A percentile compares a stretch with the other conserved stretches of the same genome.
Conservation (phyloP, 1,140 invertebrate genomes). For the Drosophila kohkoa region DNA sequence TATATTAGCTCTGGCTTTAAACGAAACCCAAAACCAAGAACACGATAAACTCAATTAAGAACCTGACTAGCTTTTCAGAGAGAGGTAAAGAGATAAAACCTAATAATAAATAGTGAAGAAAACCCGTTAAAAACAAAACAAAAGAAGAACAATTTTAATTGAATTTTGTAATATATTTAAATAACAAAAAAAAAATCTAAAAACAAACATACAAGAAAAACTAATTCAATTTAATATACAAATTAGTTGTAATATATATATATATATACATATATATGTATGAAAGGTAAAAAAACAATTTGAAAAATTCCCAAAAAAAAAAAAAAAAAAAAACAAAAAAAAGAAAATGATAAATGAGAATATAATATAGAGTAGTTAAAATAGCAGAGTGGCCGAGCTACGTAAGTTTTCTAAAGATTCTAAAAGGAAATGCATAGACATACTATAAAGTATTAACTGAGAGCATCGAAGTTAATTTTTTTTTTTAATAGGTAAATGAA, state of each 20-base stretch:
- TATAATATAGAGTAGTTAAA: slow-evolving; percentile 46
- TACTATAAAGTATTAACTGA: slow-evolving; percentile 71
- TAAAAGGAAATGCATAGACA: slow-evolving; percentile 76
- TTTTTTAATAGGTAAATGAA: slow-evolving; percentile 46
- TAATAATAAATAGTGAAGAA: slow-evolving; percentile 12
- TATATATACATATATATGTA: background rate
- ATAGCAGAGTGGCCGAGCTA: slow-evolving; percentile 78
- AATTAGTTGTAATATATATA: slow-evolving; percentile 40
- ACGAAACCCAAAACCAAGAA: slow-evolving; percentile 28
- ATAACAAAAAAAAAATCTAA: slow-evolving; percentile 18
- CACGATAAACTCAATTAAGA: slow-evolving; percentile 69
- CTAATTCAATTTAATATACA: slow-evolving; percentile 61
- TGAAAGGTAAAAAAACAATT: slow-evolving; percentile 16
- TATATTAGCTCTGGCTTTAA: slow-evolving; percentile 52
- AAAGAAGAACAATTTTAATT: slow-evolving; percentile 73
- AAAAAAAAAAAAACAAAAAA: slow-evolving; percentile 26
- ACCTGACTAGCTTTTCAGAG: slow-evolving; percentile 75
- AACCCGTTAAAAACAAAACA: slow-evolving; percentile 2
- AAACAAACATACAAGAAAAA: slow-evolving; percentile 12
- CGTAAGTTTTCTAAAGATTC: slow-evolving; percentile 78
- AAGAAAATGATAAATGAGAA: background rate
- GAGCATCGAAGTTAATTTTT: slow-evolving; percentile 73
- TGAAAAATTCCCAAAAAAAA: slow-evolving; percentile 32
- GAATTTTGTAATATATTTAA: slow-evolving; percentile 73
- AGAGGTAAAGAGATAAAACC: slow-evolving; percentile 45